Percentiles rank a stretch among this genome's conserved stretches.
These are phyloP conservation scores for Caenorhabditis remanei DNA, from an alignment of 1,140 invertebrate genomes.

Conservation along the genomic window DNA sequence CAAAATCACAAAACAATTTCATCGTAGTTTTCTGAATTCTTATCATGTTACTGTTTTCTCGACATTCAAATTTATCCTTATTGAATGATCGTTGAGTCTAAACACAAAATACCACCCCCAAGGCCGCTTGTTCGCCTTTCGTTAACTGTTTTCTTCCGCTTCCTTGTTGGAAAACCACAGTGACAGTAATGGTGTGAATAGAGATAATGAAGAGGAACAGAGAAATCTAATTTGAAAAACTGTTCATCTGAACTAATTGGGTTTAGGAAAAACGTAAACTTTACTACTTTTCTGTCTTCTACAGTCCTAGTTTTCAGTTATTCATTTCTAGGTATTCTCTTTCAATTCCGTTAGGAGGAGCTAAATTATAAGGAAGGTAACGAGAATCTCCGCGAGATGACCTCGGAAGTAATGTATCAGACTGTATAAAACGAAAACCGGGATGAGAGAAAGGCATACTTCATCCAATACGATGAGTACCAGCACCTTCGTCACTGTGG, in stretches of 20 bases:
- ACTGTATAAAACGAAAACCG: not conserved
- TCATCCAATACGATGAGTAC: constrained; percentile 49
- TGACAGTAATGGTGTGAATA: not conserved
- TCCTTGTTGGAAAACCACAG: constrained; percentile 40
- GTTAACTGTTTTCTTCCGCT: constrained; percentile 37
- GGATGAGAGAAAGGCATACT: not conserved
- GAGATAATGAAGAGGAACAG: not conserved
- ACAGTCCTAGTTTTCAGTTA: not conserved
- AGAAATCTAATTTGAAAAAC: constrained; percentile 38
- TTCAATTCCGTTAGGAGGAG: not conserved
- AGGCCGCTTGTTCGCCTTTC: constrained; percentile 8
- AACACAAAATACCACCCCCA: not conserved
- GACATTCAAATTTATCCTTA: not conserved
- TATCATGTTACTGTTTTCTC: not conserved
- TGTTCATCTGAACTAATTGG: constrained; percentile 29
- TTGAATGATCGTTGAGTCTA: not conserved
- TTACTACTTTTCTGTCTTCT: constrained; percentile 16
- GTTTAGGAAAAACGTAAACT: constrained; percentile 1
- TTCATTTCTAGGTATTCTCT: not conserved
- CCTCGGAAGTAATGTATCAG: not conserved
- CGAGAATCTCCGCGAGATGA: constrained; percentile 10
- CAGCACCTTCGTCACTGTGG: constrained; percentile 54
- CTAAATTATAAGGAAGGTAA: not conserved
- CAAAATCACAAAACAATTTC: no score
- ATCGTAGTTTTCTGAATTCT: not conserved